Conservation (phyloP, 1,140 invertebrate species). For the Drosophila littoralis region DNA sequence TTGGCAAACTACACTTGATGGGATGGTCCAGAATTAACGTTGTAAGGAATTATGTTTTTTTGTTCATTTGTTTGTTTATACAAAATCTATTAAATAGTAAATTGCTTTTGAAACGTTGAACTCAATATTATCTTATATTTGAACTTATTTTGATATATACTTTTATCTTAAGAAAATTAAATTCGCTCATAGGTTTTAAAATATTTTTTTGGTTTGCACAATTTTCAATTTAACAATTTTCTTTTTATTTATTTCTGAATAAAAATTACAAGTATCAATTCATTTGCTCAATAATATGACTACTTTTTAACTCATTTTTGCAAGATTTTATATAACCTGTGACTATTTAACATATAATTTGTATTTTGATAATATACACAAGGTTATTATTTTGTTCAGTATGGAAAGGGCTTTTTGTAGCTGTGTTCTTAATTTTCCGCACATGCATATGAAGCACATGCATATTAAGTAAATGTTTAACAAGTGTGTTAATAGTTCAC, state of each 20-base stretch:
- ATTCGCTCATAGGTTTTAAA: constrained; percentile 72
- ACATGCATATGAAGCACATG: not conserved
- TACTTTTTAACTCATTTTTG: constrained; percentile 20
- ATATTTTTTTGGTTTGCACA: constrained; percentile 38
- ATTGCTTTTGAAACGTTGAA: constrained; percentile 66
- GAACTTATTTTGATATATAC: constrained; percentile 52
- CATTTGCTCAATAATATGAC: constrained; percentile 16
- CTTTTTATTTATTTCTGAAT: constrained; percentile 10
- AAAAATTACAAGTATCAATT: constrained; percentile 41
- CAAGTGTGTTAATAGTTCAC: too few relatives aligned
- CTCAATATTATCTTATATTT: constrained; percentile 28
- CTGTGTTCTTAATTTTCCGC: not conserved
- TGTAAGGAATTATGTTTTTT: constrained; percentile 40
- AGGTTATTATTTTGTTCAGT: constrained; percentile 11
- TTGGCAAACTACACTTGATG: constrained; percentile 22
- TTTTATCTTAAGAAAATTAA: constrained; percentile 68
- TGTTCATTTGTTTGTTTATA: constrained; percentile 24
- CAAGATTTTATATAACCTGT: constrained; percentile 23
- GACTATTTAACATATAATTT: constrained; percentile 22
- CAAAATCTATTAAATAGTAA: constrained; percentile 76
- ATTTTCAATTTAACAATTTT: constrained; percentile 32
- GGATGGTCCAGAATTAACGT: constrained; percentile 34
- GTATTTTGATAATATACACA: constrained; percentile 8
- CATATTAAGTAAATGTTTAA: not conserved
- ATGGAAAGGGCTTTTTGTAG: not conserved